A percentile compares a stretch with the other conserved stretches of the same genome.
phyloP scores from a whole-genome alignment of 2,888 invertebrate genomes.

The Drosophila crucigera region DNA sequence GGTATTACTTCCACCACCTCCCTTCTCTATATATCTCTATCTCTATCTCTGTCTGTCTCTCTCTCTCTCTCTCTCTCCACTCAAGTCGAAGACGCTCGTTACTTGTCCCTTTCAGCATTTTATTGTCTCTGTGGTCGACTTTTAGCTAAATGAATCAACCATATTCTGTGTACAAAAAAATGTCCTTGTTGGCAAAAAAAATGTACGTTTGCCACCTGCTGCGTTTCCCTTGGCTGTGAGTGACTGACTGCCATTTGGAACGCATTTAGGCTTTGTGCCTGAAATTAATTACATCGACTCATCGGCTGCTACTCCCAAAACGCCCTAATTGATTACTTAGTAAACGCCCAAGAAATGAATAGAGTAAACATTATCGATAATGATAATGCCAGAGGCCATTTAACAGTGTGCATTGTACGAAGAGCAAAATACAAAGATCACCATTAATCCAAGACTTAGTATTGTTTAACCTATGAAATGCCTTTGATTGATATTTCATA shows the following conservation, averaged over 20 bases:
- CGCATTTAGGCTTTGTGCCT: slow-evolving; percentile 44
- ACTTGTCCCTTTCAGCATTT: slow-evolving; percentile 35
- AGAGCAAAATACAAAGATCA: neutral
- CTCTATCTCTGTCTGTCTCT: neutral
- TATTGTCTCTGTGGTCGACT: slow-evolving; percentile 52
- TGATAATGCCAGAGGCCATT: neutral
- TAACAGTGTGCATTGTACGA: neutral
- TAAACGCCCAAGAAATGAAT: slow-evolving; percentile 10
- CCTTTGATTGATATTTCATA: neutral
- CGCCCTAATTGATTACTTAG: slow-evolving; percentile 55
- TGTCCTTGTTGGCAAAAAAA: slow-evolving; percentile 20
- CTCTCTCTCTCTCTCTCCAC: neutral
- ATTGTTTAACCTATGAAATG: neutral
- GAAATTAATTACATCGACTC: slow-evolving; percentile 69
- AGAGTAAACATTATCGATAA: slow-evolving; percentile 12
- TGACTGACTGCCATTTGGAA: slow-evolving; percentile 35
- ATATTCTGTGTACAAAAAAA: slow-evolving; percentile 27
- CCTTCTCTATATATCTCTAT: neutral
- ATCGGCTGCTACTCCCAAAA: slow-evolving; percentile 57
- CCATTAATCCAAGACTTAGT: neutral
- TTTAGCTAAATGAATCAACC: slow-evolving; percentile 73
- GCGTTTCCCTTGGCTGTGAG: slow-evolving; percentile 38
- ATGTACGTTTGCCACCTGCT: slow-evolving; percentile 64
- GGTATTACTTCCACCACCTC: slow-evolving; percentile 17
- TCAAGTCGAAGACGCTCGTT: slow-evolving; percentile 23